These are phyloP conservation scores for Nymphalis io DNA, from an alignment of 1,140 invertebrate species.

Conservation along the genomic window DNA sequence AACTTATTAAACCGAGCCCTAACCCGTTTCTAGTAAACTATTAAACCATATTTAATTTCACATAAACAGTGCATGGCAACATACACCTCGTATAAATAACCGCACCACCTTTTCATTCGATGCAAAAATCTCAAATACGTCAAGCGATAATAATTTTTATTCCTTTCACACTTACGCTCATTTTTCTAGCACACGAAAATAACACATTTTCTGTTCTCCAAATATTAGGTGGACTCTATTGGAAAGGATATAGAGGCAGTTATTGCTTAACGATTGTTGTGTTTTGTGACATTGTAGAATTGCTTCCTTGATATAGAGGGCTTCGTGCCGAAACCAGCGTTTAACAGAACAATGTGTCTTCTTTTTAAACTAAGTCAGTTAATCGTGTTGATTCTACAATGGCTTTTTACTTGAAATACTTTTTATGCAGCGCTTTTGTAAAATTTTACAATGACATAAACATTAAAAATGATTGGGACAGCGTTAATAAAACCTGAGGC, in stretches of 20 bases:
- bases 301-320: conserved; percentile 61
- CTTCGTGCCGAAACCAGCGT: conserved; percentile 78
- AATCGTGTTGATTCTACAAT: conserved; percentile 58
- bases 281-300: conserved; percentile 57
- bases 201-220: conserved; percentile 34
- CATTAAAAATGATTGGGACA: conserved; percentile 2
- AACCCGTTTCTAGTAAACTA: conserved; percentile 74
- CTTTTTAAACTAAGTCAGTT: conserved; percentile 73
- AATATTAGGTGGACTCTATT: conserved; percentile 47
- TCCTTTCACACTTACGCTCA: conserved; percentile 18
- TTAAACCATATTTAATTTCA: conserved; percentile 78
- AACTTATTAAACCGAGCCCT: conserved; percentile 55
- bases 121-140: conserved; percentile 47
- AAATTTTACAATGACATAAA: conserved; percentile 13
- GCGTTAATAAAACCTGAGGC: conserved; percentile 2
- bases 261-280: conserved; percentile 42
- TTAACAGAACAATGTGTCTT: conserved; percentile 73
- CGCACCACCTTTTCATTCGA: conserved; percentile 56
- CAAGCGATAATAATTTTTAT: conserved; percentile 51
- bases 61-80: conserved; percentile 73
- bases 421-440: conserved; percentile 5
- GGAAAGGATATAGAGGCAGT: conserved; percentile 42
- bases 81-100: conserved; percentile 72
- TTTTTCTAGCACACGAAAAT: conserved; percentile 18
- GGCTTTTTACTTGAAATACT: conserved; percentile 27